A percentile compares a stretch with the other conserved stretches of the same genome.
Conservation (phyloP, 35 echinoderm and acorn worm species). For the Ophiothrix spiculata region DNA sequence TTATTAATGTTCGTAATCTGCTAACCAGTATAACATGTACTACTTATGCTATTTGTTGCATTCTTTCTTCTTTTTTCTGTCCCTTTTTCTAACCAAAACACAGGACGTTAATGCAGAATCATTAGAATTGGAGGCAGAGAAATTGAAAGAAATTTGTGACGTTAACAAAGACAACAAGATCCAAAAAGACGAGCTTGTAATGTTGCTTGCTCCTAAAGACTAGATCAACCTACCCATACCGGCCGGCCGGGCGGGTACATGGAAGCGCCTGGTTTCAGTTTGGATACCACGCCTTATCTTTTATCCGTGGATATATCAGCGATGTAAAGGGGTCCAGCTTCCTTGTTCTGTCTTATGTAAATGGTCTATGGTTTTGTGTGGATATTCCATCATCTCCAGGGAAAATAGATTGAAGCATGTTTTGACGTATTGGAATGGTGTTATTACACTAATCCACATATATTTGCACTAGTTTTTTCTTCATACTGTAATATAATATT, state of each 20-base stretch:
- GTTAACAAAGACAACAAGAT: slow-evolving; percentile 68
- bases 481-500: slow-evolving; percentile 4
- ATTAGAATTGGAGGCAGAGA: slow-evolving; percentile 32
- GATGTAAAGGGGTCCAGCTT: background rate
- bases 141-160: slow-evolving; percentile 58
- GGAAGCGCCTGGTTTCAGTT: background rate
- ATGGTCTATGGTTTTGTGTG: background rate
- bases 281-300: background rate
- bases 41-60: background rate
- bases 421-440: background rate
- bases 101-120: slow-evolving; percentile 39
- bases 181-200: slow-evolving; percentile 66
- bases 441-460: background rate
- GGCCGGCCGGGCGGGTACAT: background rate
- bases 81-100: background rate
- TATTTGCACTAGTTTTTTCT: slow-evolving; percentile 1
- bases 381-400: background rate
- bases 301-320: background rate
- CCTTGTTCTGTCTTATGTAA: background rate
- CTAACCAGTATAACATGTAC: too few species aligned
- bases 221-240: background rate
- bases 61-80: background rate
- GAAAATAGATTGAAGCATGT: background rate
- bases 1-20: too few species aligned
- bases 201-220: slow-evolving; percentile 39